Conservation (phyloP, 2,113 vertebrate genomes). For the Numida meleagris region DNA sequence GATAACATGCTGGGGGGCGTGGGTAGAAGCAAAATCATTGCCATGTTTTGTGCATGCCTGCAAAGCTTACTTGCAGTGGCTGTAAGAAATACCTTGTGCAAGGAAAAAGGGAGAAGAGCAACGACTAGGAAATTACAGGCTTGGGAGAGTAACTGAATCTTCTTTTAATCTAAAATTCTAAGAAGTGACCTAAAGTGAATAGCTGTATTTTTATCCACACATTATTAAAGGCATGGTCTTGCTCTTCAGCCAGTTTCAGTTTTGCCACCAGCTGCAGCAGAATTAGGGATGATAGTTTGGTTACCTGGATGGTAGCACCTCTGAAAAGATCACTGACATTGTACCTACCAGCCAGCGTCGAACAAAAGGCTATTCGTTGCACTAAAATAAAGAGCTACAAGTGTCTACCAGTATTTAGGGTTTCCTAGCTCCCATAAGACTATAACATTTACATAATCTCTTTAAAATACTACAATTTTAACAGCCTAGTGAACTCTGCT, state of each 20-base stretch:
- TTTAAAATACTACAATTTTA: neutral
- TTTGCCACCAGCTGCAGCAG: neutral
- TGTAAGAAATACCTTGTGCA: neutral
- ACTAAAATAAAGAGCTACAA: neutral
- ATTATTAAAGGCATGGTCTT: neutral
- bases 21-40: neutral
- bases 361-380: neutral
- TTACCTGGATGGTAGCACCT: neutral
- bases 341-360: neutral
- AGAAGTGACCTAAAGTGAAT: neutral
- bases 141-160: neutral
- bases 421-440: neutral
- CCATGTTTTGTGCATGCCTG: neutral
- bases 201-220: rapidly evolving
- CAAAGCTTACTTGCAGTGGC: neutral
- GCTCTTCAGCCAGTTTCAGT: neutral
- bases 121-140: neutral
- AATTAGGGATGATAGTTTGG: neutral
- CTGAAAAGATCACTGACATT: neutral
- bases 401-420: neutral
- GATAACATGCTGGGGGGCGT: neutral
- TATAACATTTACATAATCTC: neutral
- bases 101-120: neutral
- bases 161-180: neutral
- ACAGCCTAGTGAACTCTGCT: neutral